Percentiles rank a stretch among this genome's conserved stretches.
These are phyloP conservation scores for Ganaspis sp. DNA, from an alignment of 1,140 invertebrate genomes.

Conservation along the genomic window DNA sequence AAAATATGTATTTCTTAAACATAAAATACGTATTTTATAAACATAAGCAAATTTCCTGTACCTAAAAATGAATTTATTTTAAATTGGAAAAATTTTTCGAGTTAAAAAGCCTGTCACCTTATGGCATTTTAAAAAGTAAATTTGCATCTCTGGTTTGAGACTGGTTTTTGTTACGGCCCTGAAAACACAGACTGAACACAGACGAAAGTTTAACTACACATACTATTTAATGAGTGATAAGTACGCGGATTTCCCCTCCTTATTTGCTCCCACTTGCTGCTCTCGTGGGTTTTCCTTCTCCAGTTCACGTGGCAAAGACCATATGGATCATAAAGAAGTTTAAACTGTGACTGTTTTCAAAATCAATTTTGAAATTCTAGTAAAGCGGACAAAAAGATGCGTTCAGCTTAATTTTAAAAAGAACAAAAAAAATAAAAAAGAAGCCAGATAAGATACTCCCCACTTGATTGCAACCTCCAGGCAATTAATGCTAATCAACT, in stretches of 20 bases:
- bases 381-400: not conserved
- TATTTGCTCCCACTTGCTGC: not conserved
- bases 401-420: not conserved
- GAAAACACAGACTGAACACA: slow-evolving; percentile 18
- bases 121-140: slow-evolving; percentile 10
- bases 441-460: slow-evolving; percentile 2
- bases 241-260: slow-evolving; percentile 9
- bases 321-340: slow-evolving; percentile 2
- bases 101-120: not conserved
- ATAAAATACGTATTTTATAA: too few species aligned
- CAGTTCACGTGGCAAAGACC: slow-evolving; percentile 26
- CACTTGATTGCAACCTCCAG: not conserved
- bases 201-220: slow-evolving; percentile 22
- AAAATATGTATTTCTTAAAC: too few species aligned
- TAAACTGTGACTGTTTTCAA: not conserved
- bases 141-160: slow-evolving; percentile 28
- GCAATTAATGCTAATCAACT: slow-evolving; percentile 5
- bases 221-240: slow-evolving; percentile 12
- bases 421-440: not conserved
- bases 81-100: too few species aligned
- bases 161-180: slow-evolving; percentile 30
- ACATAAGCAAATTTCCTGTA: too few species aligned
- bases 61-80: too few species aligned
- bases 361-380: not conserved
- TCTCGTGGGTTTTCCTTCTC: slow-evolving; percentile 22